Evolutionary conservation across 1,140 invertebrate species (phyloP).

Genomic region (Cydia strobilella): DNA sequence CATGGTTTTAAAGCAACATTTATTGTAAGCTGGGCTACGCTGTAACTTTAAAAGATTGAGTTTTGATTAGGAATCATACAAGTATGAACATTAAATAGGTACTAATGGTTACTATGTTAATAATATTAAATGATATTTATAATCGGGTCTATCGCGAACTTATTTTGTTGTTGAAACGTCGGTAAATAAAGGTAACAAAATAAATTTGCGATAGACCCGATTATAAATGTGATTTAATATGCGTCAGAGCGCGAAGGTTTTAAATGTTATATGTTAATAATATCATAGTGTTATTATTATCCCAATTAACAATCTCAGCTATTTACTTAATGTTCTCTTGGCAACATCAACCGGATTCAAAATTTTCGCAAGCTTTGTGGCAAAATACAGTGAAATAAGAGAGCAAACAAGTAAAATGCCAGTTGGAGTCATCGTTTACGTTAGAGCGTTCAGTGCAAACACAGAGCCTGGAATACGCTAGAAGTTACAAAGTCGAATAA

Average conservation of each 20-base stretch:
- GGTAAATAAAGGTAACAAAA: no score
- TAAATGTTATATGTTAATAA: no score
- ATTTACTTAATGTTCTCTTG: constrained; percentile 29
- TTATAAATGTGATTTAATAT: no score
- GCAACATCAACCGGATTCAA: constrained; percentile 34
- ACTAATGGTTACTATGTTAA: not conserved
- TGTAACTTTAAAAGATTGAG: constrained; percentile 47
- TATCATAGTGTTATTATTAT: not conserved
- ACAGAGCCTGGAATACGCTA: constrained; percentile 16
- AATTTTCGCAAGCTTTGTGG: constrained; percentile 45
- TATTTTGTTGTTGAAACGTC: no score
- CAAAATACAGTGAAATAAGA: constrained; percentile 59
- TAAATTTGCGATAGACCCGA: no score
- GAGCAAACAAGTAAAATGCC: constrained; percentile 50
- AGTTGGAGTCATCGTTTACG: constrained; percentile 56
- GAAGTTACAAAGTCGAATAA: constrained; percentile 8
- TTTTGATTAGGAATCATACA: not conserved
- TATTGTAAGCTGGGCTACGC: constrained; percentile 66
- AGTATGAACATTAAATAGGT: not conserved
- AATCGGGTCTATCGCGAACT: no score
- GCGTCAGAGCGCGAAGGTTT: no score
- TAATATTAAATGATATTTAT: not conserved
- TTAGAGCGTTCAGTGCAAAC: constrained; percentile 43
- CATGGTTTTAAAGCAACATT: constrained; percentile 77
- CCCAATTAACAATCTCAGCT: constrained; percentile 35